These are phyloP conservation scores for Falco punctatus DNA, from an alignment of 2,113 vertebrate species.

Conservation along the genomic window DNA sequence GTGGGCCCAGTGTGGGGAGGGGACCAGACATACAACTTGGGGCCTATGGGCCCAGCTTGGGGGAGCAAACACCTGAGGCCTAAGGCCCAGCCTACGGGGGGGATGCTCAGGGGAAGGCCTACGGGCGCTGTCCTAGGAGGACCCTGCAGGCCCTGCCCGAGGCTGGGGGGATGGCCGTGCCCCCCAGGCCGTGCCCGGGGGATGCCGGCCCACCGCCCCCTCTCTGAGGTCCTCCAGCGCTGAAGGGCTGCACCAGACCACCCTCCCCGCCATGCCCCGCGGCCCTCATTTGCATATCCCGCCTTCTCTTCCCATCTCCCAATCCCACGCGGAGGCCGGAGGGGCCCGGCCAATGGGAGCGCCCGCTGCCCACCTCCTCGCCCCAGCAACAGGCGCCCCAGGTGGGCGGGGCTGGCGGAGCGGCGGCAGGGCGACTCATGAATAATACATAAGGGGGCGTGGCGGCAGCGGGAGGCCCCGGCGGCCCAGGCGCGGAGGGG, in stretches of 20 bases:
- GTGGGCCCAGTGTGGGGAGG: not conserved
- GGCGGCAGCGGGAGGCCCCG: conserved; percentile 58
- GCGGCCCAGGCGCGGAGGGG: conserved; percentile 73
- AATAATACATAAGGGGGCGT: conserved; percentile 78
- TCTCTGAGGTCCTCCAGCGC: not conserved
- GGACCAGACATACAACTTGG: too few relatives aligned
- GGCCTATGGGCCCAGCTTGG: too few relatives aligned
- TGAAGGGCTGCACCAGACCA: not conserved
- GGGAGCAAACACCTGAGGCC: too few relatives aligned
- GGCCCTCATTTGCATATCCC: not conserved
- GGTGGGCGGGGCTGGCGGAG: not conserved
- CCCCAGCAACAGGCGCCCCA: conserved; percentile 23
- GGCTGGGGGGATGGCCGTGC: not conserved
- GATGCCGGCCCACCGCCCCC: not conserved
- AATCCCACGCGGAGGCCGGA: rapidly evolving
- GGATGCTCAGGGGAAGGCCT: too few relatives aligned
- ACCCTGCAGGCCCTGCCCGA: too few relatives aligned
- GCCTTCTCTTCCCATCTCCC: rapidly evolving
- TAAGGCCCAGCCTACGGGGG: too few relatives aligned
- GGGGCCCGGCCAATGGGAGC: not conserved
- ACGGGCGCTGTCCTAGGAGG: too few relatives aligned
- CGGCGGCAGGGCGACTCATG: conserved; percentile 16
- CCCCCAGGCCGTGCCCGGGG: too few relatives aligned
- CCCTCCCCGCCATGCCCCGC: not conserved
- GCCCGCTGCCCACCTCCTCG: not conserved